Evolutionary conservation across 2,888 invertebrate species (phyloP), one percentile per base, ranked within the genome.

Genomic region (Allacma fusca): DNA sequence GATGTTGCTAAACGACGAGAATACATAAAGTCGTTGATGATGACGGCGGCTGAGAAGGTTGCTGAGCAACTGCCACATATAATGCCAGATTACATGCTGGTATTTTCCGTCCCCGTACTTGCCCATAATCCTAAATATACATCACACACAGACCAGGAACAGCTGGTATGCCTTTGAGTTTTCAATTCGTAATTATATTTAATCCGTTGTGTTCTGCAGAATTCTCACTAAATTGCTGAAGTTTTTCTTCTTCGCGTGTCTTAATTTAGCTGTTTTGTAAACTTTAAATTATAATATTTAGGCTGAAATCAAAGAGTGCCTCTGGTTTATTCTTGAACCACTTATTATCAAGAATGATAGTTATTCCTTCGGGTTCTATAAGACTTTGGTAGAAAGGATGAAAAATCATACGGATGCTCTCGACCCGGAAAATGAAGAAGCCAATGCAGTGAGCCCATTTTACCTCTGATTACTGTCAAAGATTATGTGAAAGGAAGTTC

Each of bases 51-150:
- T 84, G 92, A 92, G 85, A 91, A 91, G 80, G 92, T 92, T 0
- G 88, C 91, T 86, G 89, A 91, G 82, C 94, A 95, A 88, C 88
- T 95, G 86, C 92, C 94, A 59, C 93, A 94, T 87, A 94, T 96
- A 86, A 89, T 97, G 87, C 98, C 98, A 75, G 98, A 98, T 88
- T 98, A 97, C 87, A 96, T 97, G 92, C 88, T 98, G 85, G 95
- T 97, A 82, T 98, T 97, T 88, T 94, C 96, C n/a, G 93, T 98
- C 84, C 96, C 98, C 70, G 91, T 98, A 73, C 89, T 98, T 78
- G 94, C 97, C n/a, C 97, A 98, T 87, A 94, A 96, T 87, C 94
- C 95, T 7, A 90, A 91, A 83, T 94, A 93, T 86, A 92, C 92
- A 71, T 89, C 91, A 81, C 91, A 92, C 87, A 91, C 93, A 85